phyloP scores from a whole-genome alignment of 1,140 invertebrate species.

The Bombus polaris region DNA sequence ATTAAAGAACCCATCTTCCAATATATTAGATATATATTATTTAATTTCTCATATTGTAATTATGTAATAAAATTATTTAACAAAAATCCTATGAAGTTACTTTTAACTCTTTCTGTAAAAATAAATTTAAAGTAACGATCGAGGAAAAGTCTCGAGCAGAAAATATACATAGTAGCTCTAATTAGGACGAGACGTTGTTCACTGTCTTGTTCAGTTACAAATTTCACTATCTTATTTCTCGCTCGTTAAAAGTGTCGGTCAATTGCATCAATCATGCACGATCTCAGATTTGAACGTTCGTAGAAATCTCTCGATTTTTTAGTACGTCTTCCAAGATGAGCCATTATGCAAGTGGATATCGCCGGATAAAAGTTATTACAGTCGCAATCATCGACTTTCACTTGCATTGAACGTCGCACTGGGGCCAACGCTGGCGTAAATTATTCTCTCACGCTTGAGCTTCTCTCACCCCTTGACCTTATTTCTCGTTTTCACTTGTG shows the following conservation, averaged over 20 bases:
- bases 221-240: not conserved
- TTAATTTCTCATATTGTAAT: too few species aligned
- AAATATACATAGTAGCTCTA: too few species aligned
- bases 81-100: too few species aligned
- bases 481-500: slow-evolving; percentile 33
- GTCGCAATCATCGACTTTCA: slow-evolving; percentile 36
- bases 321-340: not conserved
- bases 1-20: too few species aligned
- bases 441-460: slow-evolving; percentile 16
- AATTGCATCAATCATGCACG: not conserved
- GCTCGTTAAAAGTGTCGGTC: slow-evolving; percentile 18
- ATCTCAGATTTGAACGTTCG: not conserved
- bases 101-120: too few species aligned
- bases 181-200: too few species aligned
- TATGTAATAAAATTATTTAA: too few species aligned
- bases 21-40: too few species aligned
- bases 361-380: not conserved
- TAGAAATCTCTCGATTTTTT: not conserved
- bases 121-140: too few species aligned
- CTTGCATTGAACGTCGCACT: not conserved
- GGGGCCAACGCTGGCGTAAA: slow-evolving; percentile 3
- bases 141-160: too few species aligned
- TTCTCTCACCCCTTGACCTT: slow-evolving; percentile 25
- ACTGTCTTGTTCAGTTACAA: not conserved
- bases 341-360: not conserved